Base-by-base conservation (phyloP, 2,113 vertebrate genomes). In the Hylia prasina region DNA sequence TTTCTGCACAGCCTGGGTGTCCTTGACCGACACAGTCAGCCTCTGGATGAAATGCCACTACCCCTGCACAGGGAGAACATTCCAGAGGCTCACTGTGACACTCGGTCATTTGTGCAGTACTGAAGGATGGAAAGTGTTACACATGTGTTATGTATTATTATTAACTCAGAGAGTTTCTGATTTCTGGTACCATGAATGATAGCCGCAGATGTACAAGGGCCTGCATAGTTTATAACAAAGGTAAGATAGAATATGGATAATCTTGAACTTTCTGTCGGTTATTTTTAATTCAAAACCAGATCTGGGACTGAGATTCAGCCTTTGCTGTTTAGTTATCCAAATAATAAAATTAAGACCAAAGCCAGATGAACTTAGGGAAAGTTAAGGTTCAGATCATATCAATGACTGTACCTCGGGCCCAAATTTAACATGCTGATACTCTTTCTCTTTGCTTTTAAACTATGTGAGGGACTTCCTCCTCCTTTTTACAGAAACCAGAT, bases 321-420 rank as follows among this genome's bases (percentile, higher is more conserved):
- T 90, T 93, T 94, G 53, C 72, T 95, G 47, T 95, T 81, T 64
- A 90, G 72, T 90, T 88, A 92, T 45, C 82, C 65, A 91, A 93
- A 80, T 83, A 91, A 82, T 65, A 77, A 82, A 82, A 90, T 94
- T 80, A 93, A 95, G 87, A 89, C 73, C 48, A 90, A 95, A 94
- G 47, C 51, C 82, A 88, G 79, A 80, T 83, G 87, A 95, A 92
- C n/a, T 71, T 48, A 45, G 45, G 68, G 45, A 81, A 93, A 71
- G 66, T 73, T 91, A 88, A 92, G 48, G 90, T 83, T 97, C 90
- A 94, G 90, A 89, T 96, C 39, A 35, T 90, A 94, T 94, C 92
- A 94, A 90, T 33, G 48, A 42, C 51, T 48, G 17, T n/a, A 96
- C 82, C 92, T 96, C 79, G 78, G 92, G 71, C 85, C 76, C 79